These are phyloP conservation scores for Oryzias celebensis DNA, from an alignment of 2,113 vertebrate genomes.

Conservation along the genomic window DNA sequence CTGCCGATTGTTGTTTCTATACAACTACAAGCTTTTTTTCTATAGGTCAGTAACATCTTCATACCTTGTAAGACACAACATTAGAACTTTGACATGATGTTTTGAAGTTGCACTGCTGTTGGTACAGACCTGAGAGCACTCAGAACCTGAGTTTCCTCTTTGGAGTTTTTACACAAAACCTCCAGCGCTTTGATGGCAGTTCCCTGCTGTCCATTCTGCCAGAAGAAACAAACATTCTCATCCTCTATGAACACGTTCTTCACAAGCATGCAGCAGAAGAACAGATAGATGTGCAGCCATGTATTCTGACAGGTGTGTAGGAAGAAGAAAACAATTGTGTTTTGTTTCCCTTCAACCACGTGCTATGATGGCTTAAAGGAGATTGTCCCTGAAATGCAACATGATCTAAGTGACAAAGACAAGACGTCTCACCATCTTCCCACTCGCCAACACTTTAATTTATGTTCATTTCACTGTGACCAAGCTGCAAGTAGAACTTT, in stretches of 20 bases:
- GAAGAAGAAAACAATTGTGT: no score
- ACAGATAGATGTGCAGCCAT: not conserved
- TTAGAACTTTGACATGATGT: not conserved
- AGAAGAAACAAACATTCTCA: conserved; percentile 44
- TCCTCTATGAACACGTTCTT: conserved; percentile 6
- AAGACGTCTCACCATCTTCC: conserved; percentile 9
- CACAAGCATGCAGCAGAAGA: not conserved
- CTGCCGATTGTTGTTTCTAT: no score
- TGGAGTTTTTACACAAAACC: conserved; percentile 80
- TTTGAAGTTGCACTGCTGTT: not conserved
- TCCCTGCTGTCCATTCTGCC: conserved; percentile 81
- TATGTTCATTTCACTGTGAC: conserved; percentile 6
- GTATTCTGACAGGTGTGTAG: not conserved
- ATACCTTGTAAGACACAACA: no score
- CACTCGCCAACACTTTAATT: conserved; percentile 13
- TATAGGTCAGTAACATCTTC: no score
- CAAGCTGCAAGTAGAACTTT: conserved; percentile 13
- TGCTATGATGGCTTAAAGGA: no score
- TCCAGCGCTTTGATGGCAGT: conserved; percentile 84
- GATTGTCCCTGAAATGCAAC: not conserved
- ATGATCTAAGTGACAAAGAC: conserved; percentile 11
- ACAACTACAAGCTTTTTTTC: no score
- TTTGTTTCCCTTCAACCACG: not conserved
- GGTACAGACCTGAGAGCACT: conserved; percentile 83
- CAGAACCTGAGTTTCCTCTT: conserved; percentile 78